phyloP scores from a whole-genome alignment of 1,140 invertebrate species.

The Hypothenemus hampei region DNA sequence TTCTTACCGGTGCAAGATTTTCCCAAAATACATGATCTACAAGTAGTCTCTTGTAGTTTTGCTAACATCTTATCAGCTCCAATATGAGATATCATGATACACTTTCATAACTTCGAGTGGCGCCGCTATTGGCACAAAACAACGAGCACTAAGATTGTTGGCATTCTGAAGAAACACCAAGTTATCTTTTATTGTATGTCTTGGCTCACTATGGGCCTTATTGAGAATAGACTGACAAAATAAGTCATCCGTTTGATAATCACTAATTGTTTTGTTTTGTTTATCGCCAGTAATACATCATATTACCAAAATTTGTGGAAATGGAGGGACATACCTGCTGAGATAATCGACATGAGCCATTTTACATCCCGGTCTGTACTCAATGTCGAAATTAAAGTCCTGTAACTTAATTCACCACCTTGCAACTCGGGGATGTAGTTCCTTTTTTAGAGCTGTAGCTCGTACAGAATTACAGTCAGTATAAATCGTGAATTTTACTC shows the following conservation, averaged over 20 bases:
- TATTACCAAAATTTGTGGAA: too few relatives aligned
- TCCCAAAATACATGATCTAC: conserved; percentile 9
- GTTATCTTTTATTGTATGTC: conserved; percentile 4
- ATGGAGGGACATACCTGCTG: too few relatives aligned
- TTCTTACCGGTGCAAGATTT: conserved; percentile 5
- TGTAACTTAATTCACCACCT: conserved; percentile 7
- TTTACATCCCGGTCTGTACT: too few relatives aligned
- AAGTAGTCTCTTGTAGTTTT: conserved; percentile 11
- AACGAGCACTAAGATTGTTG: background rate
- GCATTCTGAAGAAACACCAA: conserved; percentile 1
- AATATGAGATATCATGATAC: conserved; percentile 11
- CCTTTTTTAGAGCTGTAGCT: conserved; percentile 6
- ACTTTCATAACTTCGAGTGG: conserved; percentile 1
- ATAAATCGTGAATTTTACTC: conserved; percentile 8
- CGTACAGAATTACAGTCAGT: conserved; percentile 7
- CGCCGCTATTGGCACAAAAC: conserved; percentile 10
- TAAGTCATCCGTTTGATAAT: too few relatives aligned
- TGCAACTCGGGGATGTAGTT: conserved; percentile 4
- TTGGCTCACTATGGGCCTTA: too few relatives aligned
- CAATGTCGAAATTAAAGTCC: too few relatives aligned
- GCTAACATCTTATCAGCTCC: conserved; percentile 9
- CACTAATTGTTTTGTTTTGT: too few relatives aligned
- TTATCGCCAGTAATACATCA: too few relatives aligned
- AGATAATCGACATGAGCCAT: too few relatives aligned
- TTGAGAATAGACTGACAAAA: too few relatives aligned